These are phyloP conservation scores for Theropithecus gelada DNA, from an alignment of 2,113 vertebrate genomes.

Conservation along the genomic window DNA sequence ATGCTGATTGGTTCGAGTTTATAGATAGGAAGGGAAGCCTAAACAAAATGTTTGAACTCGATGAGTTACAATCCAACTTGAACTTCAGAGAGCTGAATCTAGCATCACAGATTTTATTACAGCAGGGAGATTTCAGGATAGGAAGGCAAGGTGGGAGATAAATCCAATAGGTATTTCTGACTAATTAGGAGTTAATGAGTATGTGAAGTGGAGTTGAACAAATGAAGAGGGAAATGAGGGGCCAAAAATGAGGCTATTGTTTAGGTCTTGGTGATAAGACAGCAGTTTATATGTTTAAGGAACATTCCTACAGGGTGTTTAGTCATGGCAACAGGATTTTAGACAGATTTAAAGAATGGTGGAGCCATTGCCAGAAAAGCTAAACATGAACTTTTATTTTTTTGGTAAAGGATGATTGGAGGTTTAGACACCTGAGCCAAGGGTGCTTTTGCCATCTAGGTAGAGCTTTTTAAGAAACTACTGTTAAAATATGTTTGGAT, in stretches of 20 bases:
- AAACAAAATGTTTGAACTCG: slow-evolving; percentile 27
- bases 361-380: background rate
- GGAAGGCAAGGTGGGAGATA: background rate
- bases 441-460: background rate
- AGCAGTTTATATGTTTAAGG: background rate
- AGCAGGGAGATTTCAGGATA: slow-evolving; percentile 45
- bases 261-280: background rate
- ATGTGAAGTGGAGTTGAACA: slow-evolving; percentile 29
- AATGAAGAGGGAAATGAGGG: slow-evolving; percentile 25
- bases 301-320: background rate
- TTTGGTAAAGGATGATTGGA: background rate
- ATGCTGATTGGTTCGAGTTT: background rate
- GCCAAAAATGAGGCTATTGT: background rate
- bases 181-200: slow-evolving; percentile 45
- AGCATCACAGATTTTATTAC: slow-evolving; percentile 5
- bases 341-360: background rate
- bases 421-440: background rate
- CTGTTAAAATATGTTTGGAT: background rate
- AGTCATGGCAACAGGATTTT: background rate
- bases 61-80: slow-evolving; percentile 14
- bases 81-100: slow-evolving; percentile 24
- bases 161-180: slow-evolving; percentile 55
- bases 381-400: background rate
- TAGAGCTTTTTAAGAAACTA: background rate
- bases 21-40: background rate